Base-by-base conservation (phyloP, 1,140 invertebrate species). In the Tetragonula clypearis region DNA sequence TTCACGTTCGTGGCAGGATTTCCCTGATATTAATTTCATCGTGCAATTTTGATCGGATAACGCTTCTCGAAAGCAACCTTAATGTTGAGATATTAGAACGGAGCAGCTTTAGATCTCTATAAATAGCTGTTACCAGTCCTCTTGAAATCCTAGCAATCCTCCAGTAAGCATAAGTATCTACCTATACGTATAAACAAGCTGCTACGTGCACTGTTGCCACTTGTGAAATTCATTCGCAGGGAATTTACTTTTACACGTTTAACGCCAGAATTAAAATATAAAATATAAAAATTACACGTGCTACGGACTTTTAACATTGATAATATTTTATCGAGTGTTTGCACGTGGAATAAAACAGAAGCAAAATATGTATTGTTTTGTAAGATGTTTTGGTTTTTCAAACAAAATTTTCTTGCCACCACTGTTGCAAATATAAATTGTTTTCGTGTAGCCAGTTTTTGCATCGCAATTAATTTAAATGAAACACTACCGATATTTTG, bases 91-190 rank as follows among this genome's bases (percentile, higher is more conserved):
- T 41, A 23, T 11, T 23, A 21, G 11, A 35, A 41, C 68, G 21
- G 41, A 69, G 30, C 35, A 53, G 56, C 69, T 53, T 81, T 26
- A 19, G 19, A 62, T 62, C 23, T 56, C 41, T 30, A 15, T n/a
- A 58, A 82, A 82, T 68, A 69, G 49, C 75, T 87, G 60, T 79
- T 69, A n/a, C 8, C 49, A 77, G 78, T 73, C 26, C 73, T 62
- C 21, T 6, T 53, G n/a, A 60, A 75, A 82, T 86, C 55, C 53
- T 21, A 56, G n/a, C 49, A 49, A 77, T 30, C 30, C 26, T 78
- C 66, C 19, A 60, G 3, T 8, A 9, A 49, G 41, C 41, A 49
- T 49, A 53, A 49, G 19, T 55, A 21, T 65, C 56, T 77, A 55
- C 17, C 60, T 49, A 21, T 21, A 15, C 56, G 41, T 56, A 35